Evolutionary conservation across 2,113 vertebrate species (phyloP).

Genomic region (Macroglossus sobrinus): DNA sequence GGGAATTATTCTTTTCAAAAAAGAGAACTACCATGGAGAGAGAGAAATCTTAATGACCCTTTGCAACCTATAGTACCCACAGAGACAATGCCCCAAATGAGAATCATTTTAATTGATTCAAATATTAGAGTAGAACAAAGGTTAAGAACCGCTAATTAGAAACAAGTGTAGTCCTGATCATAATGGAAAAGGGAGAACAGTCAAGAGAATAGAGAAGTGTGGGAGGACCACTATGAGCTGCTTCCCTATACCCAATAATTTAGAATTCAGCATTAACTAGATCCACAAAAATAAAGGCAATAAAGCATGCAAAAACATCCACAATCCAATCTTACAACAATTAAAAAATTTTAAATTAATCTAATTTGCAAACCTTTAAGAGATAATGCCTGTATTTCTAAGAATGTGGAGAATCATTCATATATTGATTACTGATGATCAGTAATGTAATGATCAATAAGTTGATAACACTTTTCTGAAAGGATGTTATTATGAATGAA

Average conservation of each 20-base stretch:
- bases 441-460: neutral
- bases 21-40: neutral
- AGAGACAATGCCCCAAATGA: neutral
- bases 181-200: neutral
- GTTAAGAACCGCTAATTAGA: neutral
- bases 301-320: neutral
- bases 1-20: neutral
- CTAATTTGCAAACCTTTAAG: neutral
- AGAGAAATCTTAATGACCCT: neutral
- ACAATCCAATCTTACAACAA: neutral
- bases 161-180: neutral
- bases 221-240: neutral
- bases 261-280: neutral
- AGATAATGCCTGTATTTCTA: neutral
- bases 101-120: constrained; percentile 2
- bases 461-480: neutral
- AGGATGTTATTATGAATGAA: neutral
- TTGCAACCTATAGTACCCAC: neutral
- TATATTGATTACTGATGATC: neutral
- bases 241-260: neutral
- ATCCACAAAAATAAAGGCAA: neutral
- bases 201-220: neutral
- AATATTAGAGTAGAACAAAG: neutral
- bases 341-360: neutral
- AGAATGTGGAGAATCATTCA: neutral